Conservation (phyloP, 2,113 vertebrate genomes). For the Calypte anna region DNA sequence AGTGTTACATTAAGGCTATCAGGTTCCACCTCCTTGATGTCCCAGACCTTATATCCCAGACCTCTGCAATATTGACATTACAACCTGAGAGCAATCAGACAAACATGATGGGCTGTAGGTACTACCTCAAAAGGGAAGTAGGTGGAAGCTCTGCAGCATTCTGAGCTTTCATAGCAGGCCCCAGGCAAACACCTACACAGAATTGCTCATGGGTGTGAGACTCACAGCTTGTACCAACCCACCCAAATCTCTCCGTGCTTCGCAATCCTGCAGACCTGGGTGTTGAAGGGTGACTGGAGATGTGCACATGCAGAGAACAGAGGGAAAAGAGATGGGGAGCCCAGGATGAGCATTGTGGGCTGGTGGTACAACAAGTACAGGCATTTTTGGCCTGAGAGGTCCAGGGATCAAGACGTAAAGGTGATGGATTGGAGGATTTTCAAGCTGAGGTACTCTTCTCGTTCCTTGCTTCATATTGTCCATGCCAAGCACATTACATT, state of each 20-base stretch:
- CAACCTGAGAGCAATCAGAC: neutral
- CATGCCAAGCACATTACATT: fast-evolving
- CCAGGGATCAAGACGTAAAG: neutral
- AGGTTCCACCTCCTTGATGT: neutral
- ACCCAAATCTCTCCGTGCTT: neutral
- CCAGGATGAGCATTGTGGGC: neutral
- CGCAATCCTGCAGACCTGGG: neutral
- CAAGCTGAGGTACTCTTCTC: neutral
- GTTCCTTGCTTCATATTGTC: neutral
- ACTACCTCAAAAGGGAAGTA: neutral
- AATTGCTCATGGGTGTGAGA: neutral
- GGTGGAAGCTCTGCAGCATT: neutral
- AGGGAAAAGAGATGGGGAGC: neutral
- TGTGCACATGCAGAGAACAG: neutral
- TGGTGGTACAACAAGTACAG: neutral
- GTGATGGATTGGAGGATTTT: neutral
- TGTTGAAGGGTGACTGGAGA: neutral
- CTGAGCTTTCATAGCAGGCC: neutral
- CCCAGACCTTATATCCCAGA: neutral
- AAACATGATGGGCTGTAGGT: neutral
- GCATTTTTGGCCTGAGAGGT: neutral
- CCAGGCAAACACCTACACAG: conserved; percentile 1
- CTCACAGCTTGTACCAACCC: neutral
- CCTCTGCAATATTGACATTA: neutral
- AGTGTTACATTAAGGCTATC: conserved; percentile 20